A percentile compares a stretch with the other conserved stretches of the same genome.
phyloP scores from a whole-genome alignment of 2,113 vertebrate genomes.

The Ciconia maguari region DNA sequence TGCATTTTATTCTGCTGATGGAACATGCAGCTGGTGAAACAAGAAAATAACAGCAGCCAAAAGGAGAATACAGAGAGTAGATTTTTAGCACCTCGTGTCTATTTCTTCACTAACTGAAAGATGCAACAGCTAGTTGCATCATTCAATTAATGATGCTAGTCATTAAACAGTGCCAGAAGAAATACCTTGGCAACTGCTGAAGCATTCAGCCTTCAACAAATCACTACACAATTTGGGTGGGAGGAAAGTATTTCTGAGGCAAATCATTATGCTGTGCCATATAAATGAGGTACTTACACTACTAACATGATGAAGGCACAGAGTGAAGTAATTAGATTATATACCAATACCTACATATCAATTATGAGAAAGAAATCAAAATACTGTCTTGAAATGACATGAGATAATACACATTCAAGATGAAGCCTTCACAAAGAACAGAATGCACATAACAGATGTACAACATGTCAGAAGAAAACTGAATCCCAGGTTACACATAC shows the following conservation, averaged over 20 bases:
- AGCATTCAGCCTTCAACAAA: not conserved
- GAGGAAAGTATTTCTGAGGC: too few relatives aligned
- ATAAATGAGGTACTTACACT: not conserved
- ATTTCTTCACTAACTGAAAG: not conserved
- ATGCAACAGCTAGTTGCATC: not conserved
- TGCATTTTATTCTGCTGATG: not conserved
- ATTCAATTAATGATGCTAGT: not conserved
- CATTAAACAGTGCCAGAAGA: not conserved
- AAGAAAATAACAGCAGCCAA: not conserved
- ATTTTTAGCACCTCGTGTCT: not conserved
- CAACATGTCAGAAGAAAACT: not conserved
- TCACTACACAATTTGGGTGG: too few relatives aligned
- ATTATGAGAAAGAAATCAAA: not conserved
- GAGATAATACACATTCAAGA: not conserved
- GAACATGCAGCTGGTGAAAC: not conserved
- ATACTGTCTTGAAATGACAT: not conserved
- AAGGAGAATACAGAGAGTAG: not conserved
- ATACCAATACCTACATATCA: not conserved
- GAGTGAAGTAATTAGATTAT: not conserved
- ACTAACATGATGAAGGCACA: not conserved
- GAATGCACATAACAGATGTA: rapidly evolving
- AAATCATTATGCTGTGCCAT: too few relatives aligned
- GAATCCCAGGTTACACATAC: not conserved
- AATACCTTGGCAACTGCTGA: not conserved
- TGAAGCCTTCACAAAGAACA: not conserved